phyloP scores from a whole-genome alignment of 2,888 invertebrate genomes.

The Drosophila fungiperda region DNA sequence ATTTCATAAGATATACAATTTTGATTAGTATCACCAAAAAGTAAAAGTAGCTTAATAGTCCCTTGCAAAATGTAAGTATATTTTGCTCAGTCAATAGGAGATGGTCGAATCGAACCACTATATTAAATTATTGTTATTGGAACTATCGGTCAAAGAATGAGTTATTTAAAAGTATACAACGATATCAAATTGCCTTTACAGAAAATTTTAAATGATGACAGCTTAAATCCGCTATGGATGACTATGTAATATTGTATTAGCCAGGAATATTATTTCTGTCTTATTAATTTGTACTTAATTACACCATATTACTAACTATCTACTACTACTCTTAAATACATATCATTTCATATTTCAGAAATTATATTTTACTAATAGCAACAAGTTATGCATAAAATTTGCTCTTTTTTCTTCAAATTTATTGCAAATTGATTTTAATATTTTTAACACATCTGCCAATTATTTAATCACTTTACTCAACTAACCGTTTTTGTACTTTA shows the following conservation, averaged over 20 bases:
- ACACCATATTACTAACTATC: neutral
- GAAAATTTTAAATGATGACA: rapidly evolving
- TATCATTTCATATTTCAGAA: neutral
- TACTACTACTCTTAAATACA: no score
- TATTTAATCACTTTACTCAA: neutral
- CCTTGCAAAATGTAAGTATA: neutral
- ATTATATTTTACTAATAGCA: neutral
- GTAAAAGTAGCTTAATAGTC: neutral
- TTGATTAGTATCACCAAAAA: neutral
- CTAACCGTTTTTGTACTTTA: neutral
- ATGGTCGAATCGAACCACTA: neutral
- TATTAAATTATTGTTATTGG: neutral
- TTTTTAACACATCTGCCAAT: neutral
- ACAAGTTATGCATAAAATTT: neutral
- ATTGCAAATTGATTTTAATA: neutral
- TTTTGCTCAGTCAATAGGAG: neutral
- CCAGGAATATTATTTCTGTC: rapidly evolving
- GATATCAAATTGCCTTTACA: neutral
- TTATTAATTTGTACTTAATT: neutral
- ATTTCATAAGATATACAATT: no score
- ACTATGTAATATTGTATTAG: no score
- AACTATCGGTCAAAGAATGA: neutral
- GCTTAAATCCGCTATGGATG: neutral
- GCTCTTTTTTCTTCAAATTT: neutral
- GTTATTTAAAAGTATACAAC: neutral